Evolutionary conservation across 2,797 vertebrate species (phyloP), one percentile per base, ranked within the genome.

Genomic region (Sylvilagus floridanus): DNA sequence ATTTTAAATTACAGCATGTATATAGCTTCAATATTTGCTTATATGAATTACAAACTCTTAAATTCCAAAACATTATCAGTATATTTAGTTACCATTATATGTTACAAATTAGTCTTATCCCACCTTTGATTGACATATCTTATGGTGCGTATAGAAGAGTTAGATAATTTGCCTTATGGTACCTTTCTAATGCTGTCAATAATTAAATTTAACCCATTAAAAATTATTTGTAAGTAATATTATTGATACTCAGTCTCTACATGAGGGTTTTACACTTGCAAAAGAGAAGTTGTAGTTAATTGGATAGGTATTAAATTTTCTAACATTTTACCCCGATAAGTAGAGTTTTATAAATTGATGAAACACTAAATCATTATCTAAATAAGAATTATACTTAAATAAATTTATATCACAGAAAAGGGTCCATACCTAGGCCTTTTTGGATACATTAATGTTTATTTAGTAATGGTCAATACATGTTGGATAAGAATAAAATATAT

Each of bases 341-440:
- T 91, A 84, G 75, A 82, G 3, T 94, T 87, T 96, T 95, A 72
- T 72, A 95, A 96, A 78, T 91, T 90, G 79, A 90, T 86, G 76
- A 76, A 90, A 84, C 30, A 16, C 83, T 35, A 95, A 66, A 84
- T 86, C 16, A 91, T 78, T 89, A 52, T 63, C 50, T 81, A 85
- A 65, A 63, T 16, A 84, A 63, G 37, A 95, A 83, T 91, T 91
- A 54, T 73, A 95, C 62, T 76, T 76, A 95, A 91, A 85, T 93
- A 77, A 95, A 93, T 84, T 87, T 12, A 75, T 17, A 66, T 60
- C 66, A 89, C 84, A 94, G 91, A 88, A 85, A 72, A 73, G 8
- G 4, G 54, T 89, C 65, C 52, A 52, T 84, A 54, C 83, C 91
- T 83, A 83, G 87, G 16, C 76, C 65, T 75, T 62, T 71, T 71